These are phyloP conservation scores for Falco novaeseelandiae DNA, from an alignment of 2,797 vertebrate species.

Conservation along the genomic window DNA sequence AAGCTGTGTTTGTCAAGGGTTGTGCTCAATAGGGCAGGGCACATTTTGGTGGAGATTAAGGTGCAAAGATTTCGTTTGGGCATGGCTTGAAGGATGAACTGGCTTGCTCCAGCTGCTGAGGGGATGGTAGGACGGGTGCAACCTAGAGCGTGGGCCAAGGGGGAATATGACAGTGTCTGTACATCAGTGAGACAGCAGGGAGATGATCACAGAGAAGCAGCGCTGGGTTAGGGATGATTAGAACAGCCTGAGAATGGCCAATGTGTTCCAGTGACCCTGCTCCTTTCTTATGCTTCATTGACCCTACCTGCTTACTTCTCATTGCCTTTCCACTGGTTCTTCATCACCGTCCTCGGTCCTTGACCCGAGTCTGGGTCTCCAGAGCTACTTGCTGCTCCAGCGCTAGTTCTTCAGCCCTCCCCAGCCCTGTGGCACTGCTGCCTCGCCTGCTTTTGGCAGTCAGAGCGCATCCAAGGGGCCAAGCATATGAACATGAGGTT, in stretches of 20 bases:
- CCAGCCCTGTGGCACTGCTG: neutral
- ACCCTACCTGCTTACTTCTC: neutral
- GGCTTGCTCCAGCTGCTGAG: neutral
- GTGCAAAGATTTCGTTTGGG: neutral
- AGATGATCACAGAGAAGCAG: neutral
- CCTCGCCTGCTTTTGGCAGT: neutral
- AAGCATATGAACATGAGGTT: neutral
- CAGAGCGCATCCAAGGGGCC: neutral
- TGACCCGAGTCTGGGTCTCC: neutral
- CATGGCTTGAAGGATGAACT: neutral
- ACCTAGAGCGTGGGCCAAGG: neutral
- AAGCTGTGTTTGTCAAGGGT: neutral
- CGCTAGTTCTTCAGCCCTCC: neutral
- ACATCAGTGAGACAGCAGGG: neutral
- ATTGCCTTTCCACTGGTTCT: neutral
- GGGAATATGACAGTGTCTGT: neutral
- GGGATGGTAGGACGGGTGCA: neutral
- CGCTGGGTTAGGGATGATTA: neutral
- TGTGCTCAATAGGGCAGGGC: neutral
- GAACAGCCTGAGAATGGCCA: neutral
- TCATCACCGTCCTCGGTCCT: neutral
- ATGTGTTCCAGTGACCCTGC: neutral
- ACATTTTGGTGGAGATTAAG: accelerated
- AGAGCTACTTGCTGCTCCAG: neutral
- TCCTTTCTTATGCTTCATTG: neutral